These are phyloP conservation scores for Pseudococcus jackbeardsleyi DNA, from an alignment of 2,888 invertebrate species.

Conservation along the genomic window DNA sequence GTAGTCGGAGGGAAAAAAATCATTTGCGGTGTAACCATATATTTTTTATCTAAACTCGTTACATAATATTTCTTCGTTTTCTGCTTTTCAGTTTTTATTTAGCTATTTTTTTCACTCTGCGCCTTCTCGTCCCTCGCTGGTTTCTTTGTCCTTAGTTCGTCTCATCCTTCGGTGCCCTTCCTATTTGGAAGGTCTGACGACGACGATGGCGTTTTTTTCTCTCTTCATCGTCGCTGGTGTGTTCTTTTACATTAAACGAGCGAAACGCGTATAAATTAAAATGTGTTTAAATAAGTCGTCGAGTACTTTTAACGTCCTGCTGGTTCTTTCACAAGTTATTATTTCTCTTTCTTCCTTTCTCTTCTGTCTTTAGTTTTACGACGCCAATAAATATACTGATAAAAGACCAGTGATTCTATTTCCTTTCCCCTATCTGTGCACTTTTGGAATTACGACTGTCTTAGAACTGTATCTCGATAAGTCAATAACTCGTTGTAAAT, in stretches of 20 bases:
- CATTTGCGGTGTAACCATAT: constrained; percentile 41
- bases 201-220: neutral
- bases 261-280: neutral
- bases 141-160: neutral
- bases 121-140: neutral
- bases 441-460: neutral
- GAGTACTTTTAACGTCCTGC: constrained; percentile 22
- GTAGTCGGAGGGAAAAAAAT: neutral
- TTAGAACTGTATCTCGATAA: neutral
- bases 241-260: constrained; percentile 14
- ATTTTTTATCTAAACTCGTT: constrained; percentile 44
- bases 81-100: constrained; percentile 40
- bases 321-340: neutral
- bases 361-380: neutral
- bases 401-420: neutral
- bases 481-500: too few relatives aligned
- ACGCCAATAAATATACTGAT: constrained; percentile 6
- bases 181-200: neutral
- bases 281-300: constrained; percentile 3
- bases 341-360: neutral
- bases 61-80: constrained; percentile 42
- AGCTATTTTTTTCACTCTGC: neutral
- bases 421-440: neutral
- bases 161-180: neutral
- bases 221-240: neutral